Evolutionary conservation across 2,797 vertebrate species (phyloP), one percentile per base, ranked within the genome.

Genomic region (Ctenopoma multispine): DNA sequence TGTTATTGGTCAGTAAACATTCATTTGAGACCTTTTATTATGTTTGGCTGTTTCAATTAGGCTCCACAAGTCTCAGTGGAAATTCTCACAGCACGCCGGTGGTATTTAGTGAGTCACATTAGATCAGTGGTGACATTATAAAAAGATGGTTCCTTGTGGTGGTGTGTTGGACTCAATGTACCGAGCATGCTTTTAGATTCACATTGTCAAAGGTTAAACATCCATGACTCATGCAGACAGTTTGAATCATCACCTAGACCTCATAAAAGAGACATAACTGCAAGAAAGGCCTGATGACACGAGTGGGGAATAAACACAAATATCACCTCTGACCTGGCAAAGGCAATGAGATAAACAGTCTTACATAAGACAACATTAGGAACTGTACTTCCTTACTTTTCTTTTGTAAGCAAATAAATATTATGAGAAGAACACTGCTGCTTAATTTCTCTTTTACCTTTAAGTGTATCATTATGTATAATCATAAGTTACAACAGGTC

Each of bases 21-120:
- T 67, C 83, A 92, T 70, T 49, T 70, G 81, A 92, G 78, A 72
- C 69, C 23, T 86, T 89, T 90, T 82, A 89, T 87, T 77, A 61
- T 59, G 87, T 84, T 61, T 58, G 48, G n/a, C 79, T 23, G 4
- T 82, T 81, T 64, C 63, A 72, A 63, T 86, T 72, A 76, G 46
- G 38, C 38, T 66, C 50, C 31, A 34, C 51, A 67, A 55, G 64
- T 73, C 74, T 80, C 36, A 58, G 38, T 24, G 3, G 69, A 64
- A 80, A 82, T 76, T 69, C 61, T 76, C 44, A 51, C 73, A 63
- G 57, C 53, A 63, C 73, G 58, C 44, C 36, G 41, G 50, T 63
- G 67, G 70, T 47, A 34, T 81, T 63, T 5, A 15, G 21, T 53
- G 71, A 62, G 71, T 84, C 83, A 77, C 63, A 41, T 55, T 81